Conservation (phyloP, 1,140 invertebrate genomes). For the Drosophila rufa region DNA sequence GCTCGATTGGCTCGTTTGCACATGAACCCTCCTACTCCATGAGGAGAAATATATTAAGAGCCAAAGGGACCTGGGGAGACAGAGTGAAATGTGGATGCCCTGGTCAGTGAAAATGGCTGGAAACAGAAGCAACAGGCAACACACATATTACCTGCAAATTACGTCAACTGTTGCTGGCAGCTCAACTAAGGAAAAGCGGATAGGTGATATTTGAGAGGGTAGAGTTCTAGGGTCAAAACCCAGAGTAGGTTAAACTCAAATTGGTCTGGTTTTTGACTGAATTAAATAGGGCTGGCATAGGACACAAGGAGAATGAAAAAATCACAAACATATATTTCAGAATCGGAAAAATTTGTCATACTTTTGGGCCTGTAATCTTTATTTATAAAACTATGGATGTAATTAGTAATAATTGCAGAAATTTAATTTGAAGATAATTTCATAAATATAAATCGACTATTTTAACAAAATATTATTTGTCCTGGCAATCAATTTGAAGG, state of each 20-base stretch:
- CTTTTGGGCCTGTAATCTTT: not conserved
- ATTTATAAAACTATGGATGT: too few relatives aligned
- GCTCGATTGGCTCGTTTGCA: conserved; percentile 47
- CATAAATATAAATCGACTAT: too few relatives aligned
- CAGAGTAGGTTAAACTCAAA: not conserved
- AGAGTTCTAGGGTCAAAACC: not conserved
- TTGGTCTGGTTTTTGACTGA: not conserved
- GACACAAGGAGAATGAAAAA: not conserved
- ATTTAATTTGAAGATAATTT: too few relatives aligned
- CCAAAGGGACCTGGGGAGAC: conserved; percentile 6
- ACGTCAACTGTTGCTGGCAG: conserved; percentile 66
- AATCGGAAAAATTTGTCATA: not conserved
- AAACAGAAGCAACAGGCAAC: conserved; percentile 52
- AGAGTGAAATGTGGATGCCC: conserved; percentile 20
- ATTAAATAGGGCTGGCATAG: conserved; percentile 28
- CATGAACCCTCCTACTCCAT: conserved; percentile 27
- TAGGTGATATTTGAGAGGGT: not conserved
- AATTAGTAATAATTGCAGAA: too few relatives aligned
- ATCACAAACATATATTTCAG: not conserved
- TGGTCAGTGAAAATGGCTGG: conserved; percentile 38
- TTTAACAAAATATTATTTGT: too few relatives aligned
- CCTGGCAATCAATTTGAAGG: not conserved
- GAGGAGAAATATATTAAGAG: conserved; percentile 27
- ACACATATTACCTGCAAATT: conserved; percentile 78
- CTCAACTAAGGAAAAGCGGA: not conserved